Base-by-base conservation (phyloP, 2,797 vertebrate genomes). In the Cephalopachus bancanus region DNA sequence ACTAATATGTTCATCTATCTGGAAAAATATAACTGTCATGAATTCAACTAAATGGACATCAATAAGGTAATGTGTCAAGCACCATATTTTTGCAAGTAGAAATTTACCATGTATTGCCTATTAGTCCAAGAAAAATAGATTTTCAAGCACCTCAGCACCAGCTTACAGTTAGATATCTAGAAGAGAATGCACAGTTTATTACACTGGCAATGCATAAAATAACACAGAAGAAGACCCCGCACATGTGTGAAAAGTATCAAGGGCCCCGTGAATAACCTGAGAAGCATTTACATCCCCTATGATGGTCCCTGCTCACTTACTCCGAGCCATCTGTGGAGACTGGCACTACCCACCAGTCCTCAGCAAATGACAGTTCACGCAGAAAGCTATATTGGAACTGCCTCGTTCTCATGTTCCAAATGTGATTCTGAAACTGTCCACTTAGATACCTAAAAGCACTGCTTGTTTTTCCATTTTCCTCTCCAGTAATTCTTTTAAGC, bases 381-480 rank as follows among this genome's bases (percentile, higher is more conserved):
- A 84, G 89, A 98, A 98, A 97, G 91, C 94, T 93, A 17, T 79
- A 65, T 80, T 81, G 94, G 87, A 95, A 59, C 37, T 72, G 49
- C 92, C 89, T 96, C 15, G 3, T 92, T 93, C 65, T 94, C 83
- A 86, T 97, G 97, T 98, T 95, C 91, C 94, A 98, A 78, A 81
- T 85, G 85, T 33, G 83, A 95, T 97, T 97, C 91, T 9, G 89
- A 93, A 97, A 72, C 84, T 57, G 62, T 98, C 90, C 78, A 17
- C 97, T 98, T 97, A 99, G 97, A 99, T 97, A 90, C 97, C 97
- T 96, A 99, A 97, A 90, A 98, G 96, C 96, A 98, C 92, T 69
- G 98, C 71, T 97, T 98, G 98, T 67, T 98, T 98, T 96, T 99
- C 98, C 97, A 98, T 98, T 98, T 99, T 99, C 95, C 98, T 98